Base-by-base conservation (phyloP, 2,113 vertebrate species). In the Saimiri boliviensis region DNA sequence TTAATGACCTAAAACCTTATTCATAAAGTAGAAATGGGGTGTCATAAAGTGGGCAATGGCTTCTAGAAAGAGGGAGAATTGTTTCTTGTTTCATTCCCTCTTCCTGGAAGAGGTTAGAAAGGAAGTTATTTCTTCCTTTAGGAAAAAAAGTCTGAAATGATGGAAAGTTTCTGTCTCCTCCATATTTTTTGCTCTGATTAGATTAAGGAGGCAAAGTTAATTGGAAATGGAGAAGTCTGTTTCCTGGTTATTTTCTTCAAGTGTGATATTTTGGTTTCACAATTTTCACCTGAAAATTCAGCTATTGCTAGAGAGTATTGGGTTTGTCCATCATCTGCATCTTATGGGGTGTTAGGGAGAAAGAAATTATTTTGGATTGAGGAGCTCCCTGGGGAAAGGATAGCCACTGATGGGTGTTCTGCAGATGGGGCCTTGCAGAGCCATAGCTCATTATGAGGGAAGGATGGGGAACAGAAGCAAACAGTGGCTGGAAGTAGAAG, bases 181-280 rank as follows among this genome's bases (percentile, higher is more conserved):
- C 3, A n/a, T 49, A 94, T 23, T 89, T 54, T 86, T 93, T 2
- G n/a, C 27, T 89, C 70, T 80, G 70, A 70, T 82, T 10, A 77
- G 14, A 32, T 56, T 30, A 82, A n/a, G 77, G 30, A 76, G 89
- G 17, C 54, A 95, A 95, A 86, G 12, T 66, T 63, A 76, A 56
- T 70, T 91, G 68, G 82, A 91, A 90, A 81, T 86, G 52, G 52
- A 95, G 89, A 86, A 70, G 23, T 5, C 8, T 45, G 1, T 71
- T 74, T 63, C 30, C 47, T 94, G 77, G 20, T 76, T 90, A 74
- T 73, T 94, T 96, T 97, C 37, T 86, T 91, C 76, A 76, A 91
- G 63, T 87, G 68, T 30, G n/a, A 47, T 89, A 35, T 54, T 96
- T 92, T 35, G 32, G 32, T 80, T 84, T 97, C 60, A 86, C 4